A percentile compares a stretch with the other conserved stretches of the same genome.
Conservation (phyloP, 2,113 vertebrate species). For the Anas platyrhynchos region DNA sequence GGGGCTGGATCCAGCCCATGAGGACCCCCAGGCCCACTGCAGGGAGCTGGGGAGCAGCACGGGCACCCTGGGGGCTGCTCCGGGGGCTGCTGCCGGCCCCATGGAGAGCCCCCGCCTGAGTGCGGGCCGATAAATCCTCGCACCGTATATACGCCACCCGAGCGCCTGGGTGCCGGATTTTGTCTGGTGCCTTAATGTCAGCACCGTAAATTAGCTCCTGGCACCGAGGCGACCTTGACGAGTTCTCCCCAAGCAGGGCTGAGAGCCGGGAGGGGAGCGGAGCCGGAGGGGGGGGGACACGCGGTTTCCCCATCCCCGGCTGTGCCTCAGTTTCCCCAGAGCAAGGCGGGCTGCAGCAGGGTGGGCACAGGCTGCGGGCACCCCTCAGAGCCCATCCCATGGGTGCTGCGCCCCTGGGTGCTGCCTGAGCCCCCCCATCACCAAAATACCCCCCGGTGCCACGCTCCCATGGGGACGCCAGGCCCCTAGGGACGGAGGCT, state of each 20-base stretch:
- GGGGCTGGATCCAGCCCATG: no score
- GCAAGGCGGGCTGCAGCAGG: background rate
- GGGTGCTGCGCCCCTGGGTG: background rate
- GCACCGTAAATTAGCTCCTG: background rate
- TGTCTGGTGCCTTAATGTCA: background rate
- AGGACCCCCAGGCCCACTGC: background rate
- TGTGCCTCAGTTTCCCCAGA: background rate
- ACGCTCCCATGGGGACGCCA: no score
- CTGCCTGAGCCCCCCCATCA: background rate
- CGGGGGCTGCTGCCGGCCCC: background rate
- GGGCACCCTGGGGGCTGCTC: background rate
- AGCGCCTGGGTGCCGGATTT: background rate
- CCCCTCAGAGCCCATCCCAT: background rate
- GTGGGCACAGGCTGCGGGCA: no score
- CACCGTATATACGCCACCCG: background rate
- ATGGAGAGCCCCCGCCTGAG: no score
- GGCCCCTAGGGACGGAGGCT: background rate
- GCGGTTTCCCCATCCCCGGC: no score
- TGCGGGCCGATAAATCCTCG: background rate
- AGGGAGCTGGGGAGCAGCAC: background rate
- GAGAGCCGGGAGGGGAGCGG: accelerated
- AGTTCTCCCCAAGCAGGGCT: background rate
- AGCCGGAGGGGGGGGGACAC: accelerated
- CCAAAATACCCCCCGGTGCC: no score
- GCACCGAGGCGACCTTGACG: background rate